phyloP scores from a whole-genome alignment of 2,113 vertebrate genomes.

The Neodontobutis hainanensis region DNA sequence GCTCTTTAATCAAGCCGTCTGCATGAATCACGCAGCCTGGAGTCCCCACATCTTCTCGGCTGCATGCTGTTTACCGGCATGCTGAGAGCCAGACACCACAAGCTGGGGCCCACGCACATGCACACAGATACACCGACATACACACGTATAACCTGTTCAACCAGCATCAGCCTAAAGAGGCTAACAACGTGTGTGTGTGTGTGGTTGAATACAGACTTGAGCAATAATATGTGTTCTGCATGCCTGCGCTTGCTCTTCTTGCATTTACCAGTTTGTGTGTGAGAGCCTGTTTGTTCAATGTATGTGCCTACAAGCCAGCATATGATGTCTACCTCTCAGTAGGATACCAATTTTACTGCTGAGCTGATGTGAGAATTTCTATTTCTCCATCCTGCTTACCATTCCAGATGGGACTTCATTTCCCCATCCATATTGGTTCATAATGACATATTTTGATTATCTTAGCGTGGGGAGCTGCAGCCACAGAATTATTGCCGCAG shows the following conservation, averaged over 20 bases:
- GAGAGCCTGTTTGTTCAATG: conserved; percentile 18
- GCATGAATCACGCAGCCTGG: conserved; percentile 55
- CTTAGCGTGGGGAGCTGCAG: conserved; percentile 34
- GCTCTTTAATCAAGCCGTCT: conserved; percentile 72
- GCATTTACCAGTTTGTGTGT: conserved; percentile 15
- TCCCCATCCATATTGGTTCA: conserved; percentile 37
- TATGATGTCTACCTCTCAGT: conserved; percentile 37
- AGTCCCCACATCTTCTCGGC: conserved; percentile 52
- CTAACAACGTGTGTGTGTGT: conserved; percentile 27
- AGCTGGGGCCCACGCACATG: conserved; percentile 39
- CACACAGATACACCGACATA: conserved; percentile 31
- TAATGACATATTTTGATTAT: conserved; percentile 59
- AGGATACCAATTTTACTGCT: conserved; percentile 44
- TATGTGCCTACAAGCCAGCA: conserved; percentile 24
- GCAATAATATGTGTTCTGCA: conserved; percentile 25
- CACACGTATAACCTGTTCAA: conserved; percentile 19
- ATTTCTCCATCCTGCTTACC: conserved; percentile 47
- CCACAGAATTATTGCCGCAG: conserved; percentile 30
- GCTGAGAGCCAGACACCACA: conserved; percentile 59
- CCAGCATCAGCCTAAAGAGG: neutral
- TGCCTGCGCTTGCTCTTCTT: conserved; percentile 18
- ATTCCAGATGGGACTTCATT: conserved; percentile 55
- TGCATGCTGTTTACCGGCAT: conserved; percentile 60
- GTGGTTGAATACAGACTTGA: conserved; percentile 12
- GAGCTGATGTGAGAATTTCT: conserved; percentile 56